Evolutionary conservation across 2,797 vertebrate genomes (phyloP), one percentile per base, ranked within the genome.

Genomic region (Hafferia zeledoni): DNA sequence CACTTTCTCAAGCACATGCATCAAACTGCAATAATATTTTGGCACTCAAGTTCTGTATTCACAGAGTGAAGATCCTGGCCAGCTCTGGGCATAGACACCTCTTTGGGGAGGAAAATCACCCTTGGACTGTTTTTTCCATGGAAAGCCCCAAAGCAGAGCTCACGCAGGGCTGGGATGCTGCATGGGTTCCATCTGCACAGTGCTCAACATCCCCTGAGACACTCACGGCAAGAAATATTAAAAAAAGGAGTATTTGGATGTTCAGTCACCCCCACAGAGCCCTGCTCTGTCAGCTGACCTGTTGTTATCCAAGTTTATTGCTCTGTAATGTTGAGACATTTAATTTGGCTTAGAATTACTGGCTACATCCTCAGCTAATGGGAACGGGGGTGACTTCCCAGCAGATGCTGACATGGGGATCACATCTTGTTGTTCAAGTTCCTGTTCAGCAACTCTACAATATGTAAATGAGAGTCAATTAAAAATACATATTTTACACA

Each of bases 151-250:
- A 14, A 70, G 83, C 85, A 67, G 47, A 57, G 69, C 79, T 67
- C 33, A 10, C 3, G 0, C 6, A 14, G 2, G 18, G 65, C 82
- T 56, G 81, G 31, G 30, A 44, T 6, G 27, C 50, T 35, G 46
- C 49, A 13, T 0, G 44, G 64, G 7, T 30, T 9, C 23, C 10
- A 6, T 1, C 65, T 11, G 81, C 53, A 4, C 10, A 0, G 47
- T 0, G 33, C 37, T 11, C 43, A 59, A 4, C 55, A 0, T 17
- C 6, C 61, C 65, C 3, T 28, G 1, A 8, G 20, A 19, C 1
- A 0, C 53, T 25, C 61, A 5, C 0, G 6, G 87, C 17, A 55
- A 41, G 19, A 56, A 92, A 61, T 5, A 33, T 0, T 35, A 15
- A 4, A 6, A 8, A n/a, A 64, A 37, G 12, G 52, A 67, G 37